phyloP scores from a whole-genome alignment of 2,888 invertebrate genomes.

The Melitaea athalia region DNA sequence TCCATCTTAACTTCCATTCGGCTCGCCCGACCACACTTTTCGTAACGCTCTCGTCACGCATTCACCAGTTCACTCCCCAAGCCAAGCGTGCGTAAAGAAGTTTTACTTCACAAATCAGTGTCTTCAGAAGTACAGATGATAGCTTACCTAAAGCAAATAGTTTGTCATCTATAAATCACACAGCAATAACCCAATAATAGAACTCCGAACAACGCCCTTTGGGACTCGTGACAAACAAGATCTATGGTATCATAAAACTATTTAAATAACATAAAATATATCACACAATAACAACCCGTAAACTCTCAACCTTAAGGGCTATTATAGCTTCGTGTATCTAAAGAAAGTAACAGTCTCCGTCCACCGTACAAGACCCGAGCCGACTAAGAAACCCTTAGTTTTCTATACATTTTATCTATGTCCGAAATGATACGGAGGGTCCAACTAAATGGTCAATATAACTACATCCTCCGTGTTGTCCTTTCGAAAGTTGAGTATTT shows the following conservation, averaged over 20 bases:
- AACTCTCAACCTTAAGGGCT: not conserved
- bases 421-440: not conserved
- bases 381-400: slow-evolving; percentile 9
- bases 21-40: no score
- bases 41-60: no score
- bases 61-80: no score
- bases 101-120: no score
- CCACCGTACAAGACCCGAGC: slow-evolving; percentile 5
- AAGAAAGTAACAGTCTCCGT: not conserved
- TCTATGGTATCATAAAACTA: slow-evolving; percentile 2
- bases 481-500: not conserved
- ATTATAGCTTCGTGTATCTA: not conserved
- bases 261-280: not conserved
- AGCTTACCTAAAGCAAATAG: not conserved
- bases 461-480: not conserved
- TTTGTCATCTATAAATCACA: not conserved
- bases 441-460: slow-evolving; percentile 5
- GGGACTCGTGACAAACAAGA: slow-evolving; percentile 20
- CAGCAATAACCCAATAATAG: slow-evolving; percentile 19
- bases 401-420: slow-evolving; percentile 12
- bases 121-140: no score
- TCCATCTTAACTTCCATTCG: no score
- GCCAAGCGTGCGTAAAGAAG: no score
- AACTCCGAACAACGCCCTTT: slow-evolving; percentile 17
- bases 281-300: slow-evolving; percentile 4